These are phyloP conservation scores for Calephelis nemesis DNA, from an alignment of 1,140 invertebrate species.

Conservation along the genomic window DNA sequence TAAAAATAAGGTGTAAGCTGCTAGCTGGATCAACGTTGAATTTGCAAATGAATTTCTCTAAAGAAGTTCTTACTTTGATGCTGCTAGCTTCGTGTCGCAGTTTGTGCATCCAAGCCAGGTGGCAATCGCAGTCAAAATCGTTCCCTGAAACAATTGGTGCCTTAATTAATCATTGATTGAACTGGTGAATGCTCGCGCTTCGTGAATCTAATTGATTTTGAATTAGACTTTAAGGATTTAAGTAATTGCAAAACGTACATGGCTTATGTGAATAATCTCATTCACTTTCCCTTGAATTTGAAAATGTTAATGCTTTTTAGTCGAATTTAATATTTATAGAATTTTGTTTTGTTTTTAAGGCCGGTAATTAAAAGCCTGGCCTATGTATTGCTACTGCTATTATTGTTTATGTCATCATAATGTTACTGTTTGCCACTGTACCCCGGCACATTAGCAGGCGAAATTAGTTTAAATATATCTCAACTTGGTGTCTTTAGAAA, in stretches of 20 bases:
- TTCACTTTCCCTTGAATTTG: not conserved
- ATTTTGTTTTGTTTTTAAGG: too few species aligned
- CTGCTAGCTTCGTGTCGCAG: slow-evolving; percentile 87
- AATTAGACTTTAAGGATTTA: slow-evolving; percentile 28
- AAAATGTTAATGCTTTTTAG: too few species aligned
- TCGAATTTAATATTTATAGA: too few species aligned
- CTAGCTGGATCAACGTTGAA: slow-evolving; percentile 51
- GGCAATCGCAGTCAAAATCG: slow-evolving; percentile 88
- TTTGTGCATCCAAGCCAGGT: slow-evolving; percentile 87
- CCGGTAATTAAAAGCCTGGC: too few species aligned
- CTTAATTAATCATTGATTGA: slow-evolving; percentile 54
- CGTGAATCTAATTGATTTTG: slow-evolving; percentile 41
- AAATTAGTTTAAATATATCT: too few species aligned
- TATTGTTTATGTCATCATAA: too few species aligned
- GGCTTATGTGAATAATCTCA: not conserved
- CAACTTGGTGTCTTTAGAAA: too few species aligned
- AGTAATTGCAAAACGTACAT: slow-evolving; percentile 1
- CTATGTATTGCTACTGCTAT: too few species aligned
- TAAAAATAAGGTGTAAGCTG: slow-evolving; percentile 61
- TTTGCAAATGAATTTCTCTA: slow-evolving; percentile 81
- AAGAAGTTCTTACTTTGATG: slow-evolving; percentile 82
- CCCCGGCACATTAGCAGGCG: too few species aligned
- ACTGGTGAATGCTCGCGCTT: slow-evolving; percentile 36
- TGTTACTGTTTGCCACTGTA: too few species aligned
- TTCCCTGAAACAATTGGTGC: slow-evolving; percentile 82